Evolutionary conservation across 1,140 invertebrate species (phyloP).

Genomic region (Aphaenogaster rudis): DNA sequence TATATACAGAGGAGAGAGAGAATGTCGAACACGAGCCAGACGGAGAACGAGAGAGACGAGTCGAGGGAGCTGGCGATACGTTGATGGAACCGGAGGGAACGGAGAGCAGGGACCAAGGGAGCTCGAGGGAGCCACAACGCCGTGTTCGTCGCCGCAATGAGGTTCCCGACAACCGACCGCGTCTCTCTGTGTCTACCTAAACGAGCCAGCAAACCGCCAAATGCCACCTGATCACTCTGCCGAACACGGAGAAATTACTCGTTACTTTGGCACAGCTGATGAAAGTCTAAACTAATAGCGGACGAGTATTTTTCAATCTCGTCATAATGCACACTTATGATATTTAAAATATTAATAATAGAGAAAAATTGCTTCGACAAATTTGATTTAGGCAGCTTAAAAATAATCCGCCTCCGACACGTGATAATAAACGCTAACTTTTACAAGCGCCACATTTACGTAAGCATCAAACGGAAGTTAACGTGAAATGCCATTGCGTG

Average conservation of each 20-base stretch:
- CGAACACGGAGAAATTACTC: constrained; percentile 71
- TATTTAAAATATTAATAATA: background rate
- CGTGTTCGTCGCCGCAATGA: constrained; percentile 79
- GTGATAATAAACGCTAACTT: constrained; percentile 4
- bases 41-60: constrained; percentile 56
- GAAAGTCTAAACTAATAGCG: background rate
- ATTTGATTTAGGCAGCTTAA: background rate
- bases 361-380: background rate
- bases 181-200: constrained; percentile 69
- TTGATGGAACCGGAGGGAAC: constrained; percentile 47
- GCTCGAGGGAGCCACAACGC: constrained; percentile 78
- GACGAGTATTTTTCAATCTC: constrained; percentile 1
- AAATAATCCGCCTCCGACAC: background rate
- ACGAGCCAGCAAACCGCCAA: constrained; percentile 77
- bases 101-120: constrained; percentile 39
- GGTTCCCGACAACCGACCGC: constrained; percentile 74
- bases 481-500: constrained; percentile 69
- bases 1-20: constrained; percentile 16
- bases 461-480: constrained; percentile 28
- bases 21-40: constrained; percentile 18
- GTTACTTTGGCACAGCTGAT: constrained; percentile 15
- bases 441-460: constrained; percentile 17
- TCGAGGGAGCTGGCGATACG: constrained; percentile 59
- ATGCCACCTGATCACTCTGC: constrained; percentile 72
- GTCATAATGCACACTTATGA: background rate